Base-by-base conservation (phyloP, 2,113 vertebrate species). In the Myocastor coypus region DNA sequence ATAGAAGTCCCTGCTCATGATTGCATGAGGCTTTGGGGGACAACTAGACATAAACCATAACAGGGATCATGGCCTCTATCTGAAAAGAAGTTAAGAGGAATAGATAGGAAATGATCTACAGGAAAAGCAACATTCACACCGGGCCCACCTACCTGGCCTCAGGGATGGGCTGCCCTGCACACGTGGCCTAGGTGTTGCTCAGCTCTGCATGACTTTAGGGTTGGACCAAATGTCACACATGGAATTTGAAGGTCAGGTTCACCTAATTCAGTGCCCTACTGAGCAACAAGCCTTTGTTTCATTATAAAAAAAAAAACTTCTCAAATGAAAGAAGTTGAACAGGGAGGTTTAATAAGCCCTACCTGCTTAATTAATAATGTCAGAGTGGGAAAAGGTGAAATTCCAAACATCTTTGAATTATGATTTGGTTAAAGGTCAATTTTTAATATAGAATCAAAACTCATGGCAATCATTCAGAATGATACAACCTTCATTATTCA, bases 331-430 rank as follows among this genome's bases (percentile, higher is more conserved):
- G 80, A 63, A 55, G 78, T 20, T 71, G 66, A 73, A 78, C 34
- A 84, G 82, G 73, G 40, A 85, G n/a, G 5, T 93, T 96, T 94
- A 94, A 95, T 80, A 83, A 96, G 40, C 50, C 34, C 50, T 94
- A 13, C 12, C 61, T 69, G 40, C 22, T 69, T 80, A 80, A 82
- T 57, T 94, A 86, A 81, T 30, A 81, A 30, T 73, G 85, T 61
- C 63, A 55, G 40, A 63, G 84, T 89, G 52, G 69, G 9, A 85
- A 92, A 85, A 50, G 22, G 26, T 50, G 57, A 61, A 89, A 89
- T 91, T 63, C 32, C 66, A 88, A 96, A 83, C 34, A 88, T 75
- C 86, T 77, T 83, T 71, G 71, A 95, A 88, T 95, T 52, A 69
- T 78, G 63, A 85, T 82, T 94, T 90, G 46, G 46, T 91, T 94